Conservation (phyloP, 1,140 invertebrate species). For the Heterodera schachtii region DNA sequence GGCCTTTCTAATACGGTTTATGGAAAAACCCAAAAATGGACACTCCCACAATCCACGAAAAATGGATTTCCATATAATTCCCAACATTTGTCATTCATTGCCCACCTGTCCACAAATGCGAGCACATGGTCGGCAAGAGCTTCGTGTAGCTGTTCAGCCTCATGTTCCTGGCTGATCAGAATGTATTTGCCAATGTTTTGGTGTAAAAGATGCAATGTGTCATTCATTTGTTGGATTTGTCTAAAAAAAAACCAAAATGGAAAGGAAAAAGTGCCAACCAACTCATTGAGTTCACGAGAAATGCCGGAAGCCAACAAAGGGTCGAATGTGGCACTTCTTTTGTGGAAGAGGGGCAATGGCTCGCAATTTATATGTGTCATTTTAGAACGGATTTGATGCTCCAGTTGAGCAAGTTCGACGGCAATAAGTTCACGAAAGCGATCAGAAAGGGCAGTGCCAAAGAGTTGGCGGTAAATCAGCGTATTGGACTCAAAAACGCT, state of each 20-base stretch:
- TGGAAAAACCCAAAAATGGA: too few relatives aligned
- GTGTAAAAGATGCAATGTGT: constrained; percentile 25
- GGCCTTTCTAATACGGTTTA: too few relatives aligned
- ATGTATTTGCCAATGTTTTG: constrained; percentile 44
- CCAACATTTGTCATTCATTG: constrained; percentile 21
- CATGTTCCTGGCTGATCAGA: constrained; percentile 40
- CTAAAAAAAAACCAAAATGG: constrained; percentile 18
- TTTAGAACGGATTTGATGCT: constrained; percentile 38
- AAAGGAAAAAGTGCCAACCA: neutral
- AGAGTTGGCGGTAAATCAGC: constrained; percentile 40
- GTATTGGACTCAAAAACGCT: constrained; percentile 32
- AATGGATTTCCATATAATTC: neutral
- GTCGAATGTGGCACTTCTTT: constrained; percentile 47
- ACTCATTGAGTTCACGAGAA: constrained; percentile 52
- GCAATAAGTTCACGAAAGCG: constrained; percentile 45
- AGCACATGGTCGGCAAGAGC: constrained; percentile 47
- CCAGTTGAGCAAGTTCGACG: constrained; percentile 36
- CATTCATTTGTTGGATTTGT: constrained; percentile 42
- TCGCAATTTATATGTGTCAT: constrained; percentile 43
- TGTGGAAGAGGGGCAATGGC: constrained; percentile 50
- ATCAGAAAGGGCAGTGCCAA: constrained; percentile 40
- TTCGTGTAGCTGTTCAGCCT: constrained; percentile 35
- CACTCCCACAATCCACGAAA: too few relatives aligned
- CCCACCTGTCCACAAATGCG: constrained; percentile 43
- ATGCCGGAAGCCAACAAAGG: constrained; percentile 48